phyloP scores from a whole-genome alignment of 2,888 invertebrate species.

The Sepioteuthis lessoniana region DNA sequence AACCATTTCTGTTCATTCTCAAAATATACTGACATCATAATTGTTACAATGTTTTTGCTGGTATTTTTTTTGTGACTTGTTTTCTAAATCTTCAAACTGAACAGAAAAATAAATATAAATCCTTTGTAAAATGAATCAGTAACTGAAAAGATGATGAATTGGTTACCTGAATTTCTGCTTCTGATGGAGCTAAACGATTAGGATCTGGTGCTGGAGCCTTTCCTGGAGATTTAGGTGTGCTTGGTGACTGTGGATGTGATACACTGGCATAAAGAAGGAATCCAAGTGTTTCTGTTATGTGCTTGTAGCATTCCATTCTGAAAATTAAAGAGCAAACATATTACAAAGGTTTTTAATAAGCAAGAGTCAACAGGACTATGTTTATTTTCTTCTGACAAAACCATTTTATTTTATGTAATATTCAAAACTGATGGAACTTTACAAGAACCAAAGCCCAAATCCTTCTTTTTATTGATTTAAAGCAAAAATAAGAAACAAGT shows the following conservation, averaged over 20 bases:
- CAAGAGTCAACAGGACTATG: not conserved
- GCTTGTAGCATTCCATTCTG: constrained; percentile 91
- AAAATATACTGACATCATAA: too few relatives aligned
- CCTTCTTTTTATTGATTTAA: too few relatives aligned
- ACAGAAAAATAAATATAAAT: too few relatives aligned
- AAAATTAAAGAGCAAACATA: constrained; percentile 47
- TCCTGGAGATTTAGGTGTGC: constrained; percentile 75
- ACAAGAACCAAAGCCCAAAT: not conserved
- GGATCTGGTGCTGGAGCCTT: constrained; percentile 72
- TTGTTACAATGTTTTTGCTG: too few relatives aligned
- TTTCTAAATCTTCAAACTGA: too few relatives aligned
- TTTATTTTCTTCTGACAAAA: not conserved
- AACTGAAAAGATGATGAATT: not conserved
- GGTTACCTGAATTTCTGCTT: constrained; percentile 71
- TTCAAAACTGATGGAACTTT: not conserved
- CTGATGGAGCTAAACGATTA: constrained; percentile 68
- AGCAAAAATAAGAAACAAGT: too few relatives aligned
- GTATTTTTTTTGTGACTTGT: too few relatives aligned
- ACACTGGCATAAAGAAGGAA: constrained; percentile 73
- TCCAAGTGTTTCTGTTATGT: constrained; percentile 83
- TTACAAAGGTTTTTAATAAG: too few relatives aligned
- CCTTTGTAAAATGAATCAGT: not conserved
- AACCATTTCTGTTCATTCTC: too few relatives aligned
- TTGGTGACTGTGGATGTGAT: constrained; percentile 73
- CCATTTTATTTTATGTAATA: not conserved